phyloP scores from a whole-genome alignment of 1,140 invertebrate species.

The Cydia pomonella region DNA sequence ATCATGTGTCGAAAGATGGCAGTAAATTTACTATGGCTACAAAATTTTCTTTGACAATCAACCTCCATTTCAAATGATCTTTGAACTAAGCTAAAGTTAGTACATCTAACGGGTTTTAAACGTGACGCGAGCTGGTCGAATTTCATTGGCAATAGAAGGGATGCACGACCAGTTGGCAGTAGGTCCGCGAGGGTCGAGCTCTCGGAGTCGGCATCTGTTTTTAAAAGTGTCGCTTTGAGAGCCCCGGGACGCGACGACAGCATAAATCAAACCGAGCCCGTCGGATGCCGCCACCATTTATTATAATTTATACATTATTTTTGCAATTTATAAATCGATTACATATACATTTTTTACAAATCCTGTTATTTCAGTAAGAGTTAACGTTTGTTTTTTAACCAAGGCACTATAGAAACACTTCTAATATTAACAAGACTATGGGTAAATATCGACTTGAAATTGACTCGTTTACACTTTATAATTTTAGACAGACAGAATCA shows the following conservation, averaged over 20 bases:
- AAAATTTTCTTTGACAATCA: no score
- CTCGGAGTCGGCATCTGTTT: background rate
- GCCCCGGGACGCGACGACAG: background rate
- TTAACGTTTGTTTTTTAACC: background rate
- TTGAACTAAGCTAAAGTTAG: no score
- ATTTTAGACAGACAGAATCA: background rate
- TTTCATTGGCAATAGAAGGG: background rate
- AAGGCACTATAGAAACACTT: background rate
- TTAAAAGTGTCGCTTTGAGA: background rate
- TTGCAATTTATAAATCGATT: conserved; percentile 5
- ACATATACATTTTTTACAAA: background rate
- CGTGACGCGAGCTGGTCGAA: background rate
- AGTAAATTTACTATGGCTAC: no score
- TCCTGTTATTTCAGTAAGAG: background rate
- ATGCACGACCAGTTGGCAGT: background rate
- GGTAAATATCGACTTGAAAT: background rate
- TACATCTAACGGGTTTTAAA: no score
- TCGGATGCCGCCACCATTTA: background rate
- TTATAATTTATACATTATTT: conserved; percentile 6
- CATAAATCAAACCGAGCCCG: background rate
- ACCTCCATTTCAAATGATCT: no score
- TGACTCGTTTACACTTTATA: background rate
- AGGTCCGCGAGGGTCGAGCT: background rate
- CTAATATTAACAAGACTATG: background rate
- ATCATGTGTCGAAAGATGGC: no score